Evolutionary conservation across 2,797 vertebrate species (phyloP).

Genomic region (Paguma larvata): DNA sequence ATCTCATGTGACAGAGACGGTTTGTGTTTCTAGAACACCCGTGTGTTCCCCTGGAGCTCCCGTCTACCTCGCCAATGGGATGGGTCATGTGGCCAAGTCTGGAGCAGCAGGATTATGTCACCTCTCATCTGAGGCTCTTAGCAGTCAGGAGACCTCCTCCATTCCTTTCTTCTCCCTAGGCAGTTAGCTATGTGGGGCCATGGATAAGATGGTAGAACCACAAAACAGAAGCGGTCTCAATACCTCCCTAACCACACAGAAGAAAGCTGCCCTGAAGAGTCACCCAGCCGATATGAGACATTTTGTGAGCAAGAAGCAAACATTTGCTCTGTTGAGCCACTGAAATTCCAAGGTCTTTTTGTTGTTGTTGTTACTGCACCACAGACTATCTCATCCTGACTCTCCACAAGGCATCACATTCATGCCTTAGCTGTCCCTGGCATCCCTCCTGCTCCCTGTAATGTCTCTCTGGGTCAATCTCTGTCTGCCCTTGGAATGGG

Average conservation of each 20-base stretch:
- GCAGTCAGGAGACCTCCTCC: neutral
- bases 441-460: neutral
- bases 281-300: rapidly evolving
- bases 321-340: neutral
- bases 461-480: neutral
- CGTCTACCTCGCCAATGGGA: neutral
- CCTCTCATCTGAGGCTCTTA: neutral
- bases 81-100: neutral
- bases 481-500: neutral
- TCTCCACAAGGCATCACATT: no score
- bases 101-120: neutral
- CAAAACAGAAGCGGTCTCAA: neutral
- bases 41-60: neutral
- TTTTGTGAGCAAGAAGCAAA: neutral
- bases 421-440: neutral
- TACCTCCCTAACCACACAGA: neutral
- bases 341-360: neutral
- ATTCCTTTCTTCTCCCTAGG: neutral
- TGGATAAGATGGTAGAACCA: neutral
- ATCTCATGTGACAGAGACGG: neutral
- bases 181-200: neutral
- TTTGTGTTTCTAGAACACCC: neutral
- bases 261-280: neutral
- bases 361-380: neutral
- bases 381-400: neutral